Evolutionary conservation across 1,140 invertebrate genomes (phyloP).

Genomic region (Frieseomelitta varia): DNA sequence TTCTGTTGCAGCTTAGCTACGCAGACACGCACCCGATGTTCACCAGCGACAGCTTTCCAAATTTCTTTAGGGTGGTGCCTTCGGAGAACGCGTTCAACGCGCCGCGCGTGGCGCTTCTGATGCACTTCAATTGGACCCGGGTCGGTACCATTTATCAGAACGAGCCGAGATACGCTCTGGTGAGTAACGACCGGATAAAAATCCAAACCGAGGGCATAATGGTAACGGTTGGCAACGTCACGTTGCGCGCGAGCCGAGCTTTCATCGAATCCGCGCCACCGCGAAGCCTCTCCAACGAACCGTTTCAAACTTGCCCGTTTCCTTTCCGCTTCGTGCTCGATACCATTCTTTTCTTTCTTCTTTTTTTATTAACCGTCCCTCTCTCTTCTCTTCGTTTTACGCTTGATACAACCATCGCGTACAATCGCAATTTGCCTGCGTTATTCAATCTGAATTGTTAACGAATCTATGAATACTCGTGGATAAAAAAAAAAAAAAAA

Average conservation of each 20-base stretch:
- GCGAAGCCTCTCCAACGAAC: neutral
- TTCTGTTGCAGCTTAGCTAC: constrained; percentile 92
- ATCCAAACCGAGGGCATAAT: neutral
- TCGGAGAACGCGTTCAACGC: constrained; percentile 98
- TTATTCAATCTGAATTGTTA: neutral
- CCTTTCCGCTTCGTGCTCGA: no score
- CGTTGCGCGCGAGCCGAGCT: no score
- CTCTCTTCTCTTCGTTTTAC: neutral
- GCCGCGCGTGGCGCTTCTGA: constrained; percentile 92
- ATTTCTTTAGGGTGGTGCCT: constrained; percentile 97
- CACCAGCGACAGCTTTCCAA: constrained; percentile 95
- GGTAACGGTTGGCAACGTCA: neutral
- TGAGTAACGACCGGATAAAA: constrained; percentile 79
- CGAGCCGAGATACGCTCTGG: constrained; percentile 95
- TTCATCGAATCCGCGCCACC: neutral
- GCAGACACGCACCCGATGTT: constrained; percentile 99
- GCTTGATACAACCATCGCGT: neutral
- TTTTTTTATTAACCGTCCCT: neutral
- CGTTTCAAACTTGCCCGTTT: neutral
- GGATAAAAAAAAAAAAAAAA: neutral
- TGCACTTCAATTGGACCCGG: constrained; percentile 97
- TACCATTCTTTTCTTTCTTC: neutral
- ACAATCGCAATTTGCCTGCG: neutral
- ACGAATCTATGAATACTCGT: neutral
- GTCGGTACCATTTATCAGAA: constrained; percentile 99